Evolutionary conservation across 2,888 invertebrate species (phyloP).

Genomic region (Hyalella azteca): DNA sequence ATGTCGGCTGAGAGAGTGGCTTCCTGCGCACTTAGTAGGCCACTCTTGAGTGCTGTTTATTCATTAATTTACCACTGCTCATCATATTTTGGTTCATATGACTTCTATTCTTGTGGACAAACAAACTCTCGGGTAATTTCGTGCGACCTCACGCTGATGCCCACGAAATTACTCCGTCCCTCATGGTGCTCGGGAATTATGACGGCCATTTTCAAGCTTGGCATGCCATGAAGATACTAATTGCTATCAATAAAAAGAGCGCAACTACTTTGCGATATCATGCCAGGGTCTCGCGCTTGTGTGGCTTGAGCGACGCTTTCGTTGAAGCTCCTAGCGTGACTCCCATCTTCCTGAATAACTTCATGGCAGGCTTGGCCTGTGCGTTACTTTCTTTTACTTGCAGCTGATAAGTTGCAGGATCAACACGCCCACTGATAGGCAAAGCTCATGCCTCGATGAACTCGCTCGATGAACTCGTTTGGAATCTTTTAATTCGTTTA

Average conservation of each 20-base stretch:
- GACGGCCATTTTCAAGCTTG: conserved; percentile 17
- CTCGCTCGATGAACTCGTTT: not conserved
- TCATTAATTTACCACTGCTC: not conserved
- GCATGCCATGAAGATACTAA: conserved; percentile 4
- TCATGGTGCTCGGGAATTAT: not conserved
- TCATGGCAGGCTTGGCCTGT: conserved; percentile 28
- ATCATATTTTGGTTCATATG: not conserved
- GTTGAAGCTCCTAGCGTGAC: not conserved
- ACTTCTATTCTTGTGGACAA: conserved; percentile 3
- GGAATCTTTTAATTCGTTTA: no score
- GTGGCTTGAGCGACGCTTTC: not conserved
- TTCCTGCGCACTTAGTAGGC: conserved; percentile 20
- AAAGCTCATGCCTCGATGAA: not conserved
- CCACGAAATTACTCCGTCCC: not conserved
- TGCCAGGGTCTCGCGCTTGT: not conserved
- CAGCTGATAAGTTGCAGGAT: conserved; percentile 22
- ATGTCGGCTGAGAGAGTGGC: not conserved
- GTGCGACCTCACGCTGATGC: not conserved
- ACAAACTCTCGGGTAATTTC: not conserved
- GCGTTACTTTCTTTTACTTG: conserved; percentile 39
- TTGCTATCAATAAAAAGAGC: not conserved
- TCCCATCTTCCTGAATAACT: not conserved
- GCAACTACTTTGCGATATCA: no score
- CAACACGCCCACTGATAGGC: conserved; percentile 23
- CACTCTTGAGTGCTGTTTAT: not conserved